Base-by-base conservation (phyloP, 1,140 invertebrate species). In the Arctopsyche grandis region DNA sequence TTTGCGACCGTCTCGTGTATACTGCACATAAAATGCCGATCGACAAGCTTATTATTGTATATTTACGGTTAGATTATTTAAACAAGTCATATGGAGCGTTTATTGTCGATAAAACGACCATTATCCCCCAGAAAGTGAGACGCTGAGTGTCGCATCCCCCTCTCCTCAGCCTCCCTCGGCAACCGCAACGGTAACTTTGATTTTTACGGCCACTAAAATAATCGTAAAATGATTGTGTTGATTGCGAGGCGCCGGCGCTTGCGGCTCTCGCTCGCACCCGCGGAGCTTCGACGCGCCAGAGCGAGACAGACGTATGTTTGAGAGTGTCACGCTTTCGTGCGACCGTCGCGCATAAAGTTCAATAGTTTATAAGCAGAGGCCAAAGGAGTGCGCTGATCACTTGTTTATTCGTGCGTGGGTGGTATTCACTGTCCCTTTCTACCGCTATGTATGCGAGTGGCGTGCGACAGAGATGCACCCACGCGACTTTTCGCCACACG, bases 201-300 rank as follows among this genome's bases (percentile, higher is more conserved):
- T 80, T 82, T 82, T 82, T 82, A 82, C 76, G 66, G 73, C 70
- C 81, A 82, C 75, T 82, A 82, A 82, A 82, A 82, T 82, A 82
- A 82, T 82, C 81, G 81, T 82, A 82, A 82, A 82, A 82, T 82
- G 78, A 82, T 82, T 82, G 78, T 82, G 81, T 77, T 82, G 81
- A 82, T 82, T 82, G 81, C 21, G 26, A 5, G 44, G 46, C 70
- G 63, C 71, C 46, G 46, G 5, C 26, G 26, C 19, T 70, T 5
- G 69, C 56, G 12, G 16, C 58, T 74, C 66, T n/a, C 78, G 48
- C 58, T 79, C 69, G 16, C 48, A 44, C 63, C 10, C 58, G 5
- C 21, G n/a, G 14, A 21, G n/a, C 14, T 9, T 58, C 58, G 9
- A 66, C 10, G 56, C 26, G 75, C 1, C 16, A 0, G 74, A 81